Evolutionary conservation across 2,797 vertebrate species (phyloP), one percentile per base, ranked within the genome.

Genomic region (Falco columbarius): DNA sequence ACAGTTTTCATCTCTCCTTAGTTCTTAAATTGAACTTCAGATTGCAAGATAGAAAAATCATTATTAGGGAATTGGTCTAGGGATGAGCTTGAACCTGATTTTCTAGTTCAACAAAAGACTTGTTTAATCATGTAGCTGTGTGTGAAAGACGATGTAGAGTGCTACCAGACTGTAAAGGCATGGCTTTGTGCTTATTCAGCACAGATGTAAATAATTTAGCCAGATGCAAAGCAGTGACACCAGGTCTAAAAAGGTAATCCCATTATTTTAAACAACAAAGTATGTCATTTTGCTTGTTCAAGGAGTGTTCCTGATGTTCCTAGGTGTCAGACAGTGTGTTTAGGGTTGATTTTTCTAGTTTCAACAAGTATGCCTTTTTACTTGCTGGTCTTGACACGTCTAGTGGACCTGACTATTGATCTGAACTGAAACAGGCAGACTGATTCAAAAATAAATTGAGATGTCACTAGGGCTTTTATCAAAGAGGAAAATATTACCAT

Each of bases 381-480:
- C 36, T 71, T 2, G 0, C 56, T 76, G 17, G 20, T 65, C 79
- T 88, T 83, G 66, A 38, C 56, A 11, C 20, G 23, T 77, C 55
- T 82, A 46, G n/a, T 83, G 56, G 32, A 82, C 42, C 32, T 38
- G 22, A 56, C 40, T 90, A 59, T 86, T 95, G 90, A 89, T 66
- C 62, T 85, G 67, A 95, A 91, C 61, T 91, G 67, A 80, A 96
- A 27, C 26, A 74, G 75, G 66, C 80, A 92, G 32, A 42, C 34
- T 74, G 80, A 94, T 89, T 87, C 5, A 71, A 94, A 95, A 93
- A 75, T 58, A 91, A 96, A 82, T 90, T 94, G 75, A 80, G 34
- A 72, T 92, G 59, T 93, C 90, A 77, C 29, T 70, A 30, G 55
- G 62, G 67, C 3, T 14, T 71, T 95, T 94, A 71, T 97, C 91